Evolutionary conservation across 2,113 vertebrate genomes (phyloP).

Genomic region (Chroicocephalus ridibundus): DNA sequence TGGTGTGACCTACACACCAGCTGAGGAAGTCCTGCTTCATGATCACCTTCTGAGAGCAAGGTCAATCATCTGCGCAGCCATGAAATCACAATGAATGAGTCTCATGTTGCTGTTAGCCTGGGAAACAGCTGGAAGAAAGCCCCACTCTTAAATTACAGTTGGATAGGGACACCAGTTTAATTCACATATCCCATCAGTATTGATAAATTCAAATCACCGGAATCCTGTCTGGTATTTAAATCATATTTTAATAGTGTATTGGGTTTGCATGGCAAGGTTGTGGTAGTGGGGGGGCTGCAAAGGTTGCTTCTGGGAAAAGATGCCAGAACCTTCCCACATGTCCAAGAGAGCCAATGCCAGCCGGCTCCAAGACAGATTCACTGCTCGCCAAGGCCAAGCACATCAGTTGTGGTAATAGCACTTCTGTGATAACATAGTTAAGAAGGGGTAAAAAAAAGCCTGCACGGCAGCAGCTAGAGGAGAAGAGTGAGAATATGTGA

Average conservation of each 20-base stretch:
- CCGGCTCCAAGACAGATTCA: not conserved
- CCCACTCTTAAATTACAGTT: not conserved
- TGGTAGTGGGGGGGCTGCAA: not conserved
- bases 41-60: not conserved
- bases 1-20: not conserved
- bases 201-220: not conserved
- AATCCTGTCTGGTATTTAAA: not conserved
- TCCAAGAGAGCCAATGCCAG: not conserved
- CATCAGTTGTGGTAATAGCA: not conserved
- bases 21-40: not conserved
- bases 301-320: not conserved
- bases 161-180: not conserved
- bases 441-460: not conserved
- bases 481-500: not conserved
- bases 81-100: not conserved
- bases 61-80: not conserved
- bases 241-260: not conserved
- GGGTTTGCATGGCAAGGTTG: not conserved
- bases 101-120: not conserved
- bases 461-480: not conserved
- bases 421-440: not conserved
- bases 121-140: not conserved
- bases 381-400: not conserved
- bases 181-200: not conserved
- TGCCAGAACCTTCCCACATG: not conserved